Percentiles rank a stretch among this genome's conserved stretches.
Conservation (phyloP, 2,888 invertebrate species). For the Drosophila paucipuncta region DNA sequence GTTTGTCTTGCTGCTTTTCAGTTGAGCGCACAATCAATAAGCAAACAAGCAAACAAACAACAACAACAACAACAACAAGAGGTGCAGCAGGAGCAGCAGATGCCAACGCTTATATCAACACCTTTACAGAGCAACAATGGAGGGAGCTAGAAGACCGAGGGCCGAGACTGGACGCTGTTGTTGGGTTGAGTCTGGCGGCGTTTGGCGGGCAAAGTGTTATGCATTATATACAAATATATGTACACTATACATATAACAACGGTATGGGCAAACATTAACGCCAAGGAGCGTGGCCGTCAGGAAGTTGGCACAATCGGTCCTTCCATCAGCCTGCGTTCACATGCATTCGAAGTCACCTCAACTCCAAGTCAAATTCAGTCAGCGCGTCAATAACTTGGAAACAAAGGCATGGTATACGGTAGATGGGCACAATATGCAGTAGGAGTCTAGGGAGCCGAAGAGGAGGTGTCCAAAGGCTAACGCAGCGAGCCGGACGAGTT, state of each 20-base stretch:
- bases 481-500: constrained; percentile 29
- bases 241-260: constrained; percentile 15
- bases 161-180: constrained; percentile 2
- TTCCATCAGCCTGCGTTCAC: constrained; percentile 46
- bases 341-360: constrained; percentile 39
- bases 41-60: constrained; percentile 44
- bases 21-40: constrained; percentile 63
- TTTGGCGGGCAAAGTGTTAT: constrained; percentile 60
- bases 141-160: constrained; percentile 10
- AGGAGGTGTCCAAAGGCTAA: constrained; percentile 47
- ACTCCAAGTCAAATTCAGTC: constrained; percentile 56
- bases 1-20: constrained; percentile 46
- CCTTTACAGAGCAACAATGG: constrained; percentile 59
- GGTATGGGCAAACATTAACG: constrained; percentile 66
- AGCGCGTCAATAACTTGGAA: constrained; percentile 63
- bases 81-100: constrained; percentile 20
- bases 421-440: constrained; percentile 31
- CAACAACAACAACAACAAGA: constrained; percentile 4
- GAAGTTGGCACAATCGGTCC: constrained; percentile 58
- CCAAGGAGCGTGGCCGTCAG: constrained; percentile 61
- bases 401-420: constrained; percentile 48
- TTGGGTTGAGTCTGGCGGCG: constrained; percentile 21
- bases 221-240: constrained; percentile 59
- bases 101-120: constrained; percentile 62
- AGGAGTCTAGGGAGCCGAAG: constrained; percentile 43